Evolutionary conservation across 2,113 vertebrate genomes (phyloP).

Genomic region (Thalassoma bifasciatum): DNA sequence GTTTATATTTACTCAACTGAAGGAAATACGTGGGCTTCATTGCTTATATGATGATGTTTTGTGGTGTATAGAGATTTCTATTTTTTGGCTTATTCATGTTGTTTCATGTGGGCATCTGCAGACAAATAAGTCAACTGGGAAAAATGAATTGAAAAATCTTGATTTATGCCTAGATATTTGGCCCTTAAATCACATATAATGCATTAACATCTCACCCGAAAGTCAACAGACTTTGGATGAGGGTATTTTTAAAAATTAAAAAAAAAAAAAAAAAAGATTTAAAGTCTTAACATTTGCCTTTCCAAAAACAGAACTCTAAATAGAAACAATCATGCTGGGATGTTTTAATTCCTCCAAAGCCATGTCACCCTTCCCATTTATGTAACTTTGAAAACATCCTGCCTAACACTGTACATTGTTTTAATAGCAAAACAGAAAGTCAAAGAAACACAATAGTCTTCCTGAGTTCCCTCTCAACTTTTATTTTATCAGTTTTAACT

Average conservation of each 20-base stretch:
- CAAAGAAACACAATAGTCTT: constrained; percentile 31
- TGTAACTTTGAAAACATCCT: neutral
- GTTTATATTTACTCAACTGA: neutral
- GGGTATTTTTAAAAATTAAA: neutral
- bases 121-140: constrained; percentile 17
- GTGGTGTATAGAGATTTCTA: constrained; percentile 8
- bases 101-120: constrained; percentile 36
- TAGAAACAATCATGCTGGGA: no score
- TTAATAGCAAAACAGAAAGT: constrained; percentile 4
- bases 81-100: constrained; percentile 26
- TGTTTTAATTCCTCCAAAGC: no score
- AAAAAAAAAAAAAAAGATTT: neutral
- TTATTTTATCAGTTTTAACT: constrained; percentile 65
- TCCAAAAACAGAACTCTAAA: no score
- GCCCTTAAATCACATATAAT: neutral
- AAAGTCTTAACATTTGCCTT: neutral
- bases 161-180: neutral
- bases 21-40: neutral
- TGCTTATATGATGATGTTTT: neutral
- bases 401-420: neutral
- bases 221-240: neutral
- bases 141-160: constrained; percentile 16
- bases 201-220: neutral
- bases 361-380: no score
- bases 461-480: constrained; percentile 36